Percentiles rank a stretch among this genome's conserved stretches.
These are phyloP conservation scores for Barypeithes pellucidus DNA, from an alignment of 2,888 invertebrate genomes.

Conservation along the genomic window DNA sequence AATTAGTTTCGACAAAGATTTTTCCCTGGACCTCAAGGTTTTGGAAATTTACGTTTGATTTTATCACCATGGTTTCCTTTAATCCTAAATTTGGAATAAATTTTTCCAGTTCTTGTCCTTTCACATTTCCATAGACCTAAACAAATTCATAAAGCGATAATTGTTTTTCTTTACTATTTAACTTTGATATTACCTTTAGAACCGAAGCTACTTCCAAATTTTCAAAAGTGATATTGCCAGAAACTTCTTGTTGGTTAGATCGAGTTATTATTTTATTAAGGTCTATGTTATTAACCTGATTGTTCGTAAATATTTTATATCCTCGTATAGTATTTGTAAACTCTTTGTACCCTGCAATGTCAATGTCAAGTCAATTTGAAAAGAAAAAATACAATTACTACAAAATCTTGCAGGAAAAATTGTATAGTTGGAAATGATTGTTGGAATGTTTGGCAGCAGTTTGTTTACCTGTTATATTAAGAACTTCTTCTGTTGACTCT, in stretches of 20 bases:
- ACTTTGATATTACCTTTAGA: constrained; percentile 72
- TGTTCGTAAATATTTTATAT: constrained; percentile 65
- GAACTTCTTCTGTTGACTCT: constrained; percentile 62
- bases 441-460: no score
- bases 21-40: constrained; percentile 72
- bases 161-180: no score
- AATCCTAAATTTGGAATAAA: constrained; percentile 71
- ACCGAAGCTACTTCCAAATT: constrained; percentile 72
- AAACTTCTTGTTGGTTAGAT: constrained; percentile 69
- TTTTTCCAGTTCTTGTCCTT: constrained; percentile 69
- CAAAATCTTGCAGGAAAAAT: no score
- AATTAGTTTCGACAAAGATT: constrained; percentile 69
- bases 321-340: constrained; percentile 70
- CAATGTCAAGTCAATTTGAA: no score
- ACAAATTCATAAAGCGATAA: background rate
- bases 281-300: constrained; percentile 71
- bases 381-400: background rate
- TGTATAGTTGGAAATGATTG: no score
- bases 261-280: constrained; percentile 71
- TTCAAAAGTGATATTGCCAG: constrained; percentile 72
- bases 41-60: constrained; percentile 70
- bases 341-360: constrained; percentile 70
- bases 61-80: constrained; percentile 67
- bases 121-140: constrained; percentile 72
- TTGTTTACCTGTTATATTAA: constrained; percentile 67